Evolutionary conservation across 2,888 invertebrate genomes (phyloP), one percentile per base, ranked within the genome.

Genomic region (Dasypogon diadema): DNA sequence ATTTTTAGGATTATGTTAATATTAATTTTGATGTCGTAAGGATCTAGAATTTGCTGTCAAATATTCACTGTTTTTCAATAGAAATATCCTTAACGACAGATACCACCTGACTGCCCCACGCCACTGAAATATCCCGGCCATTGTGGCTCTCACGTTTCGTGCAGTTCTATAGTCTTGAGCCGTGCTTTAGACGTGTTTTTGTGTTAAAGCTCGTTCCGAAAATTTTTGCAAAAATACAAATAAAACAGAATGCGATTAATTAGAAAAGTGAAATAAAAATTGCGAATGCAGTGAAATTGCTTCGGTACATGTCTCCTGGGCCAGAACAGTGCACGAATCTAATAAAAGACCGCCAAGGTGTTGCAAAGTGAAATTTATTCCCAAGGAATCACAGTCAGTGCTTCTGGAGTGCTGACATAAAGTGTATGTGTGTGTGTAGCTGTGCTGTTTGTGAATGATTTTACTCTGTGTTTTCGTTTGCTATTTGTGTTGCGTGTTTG

Each of bases 121-220:
- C 26, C 51, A 68, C 48, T 37, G 63, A 12, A 63, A 48, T 26
- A 65, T 34, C 54, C 54, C 54, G 46, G 54, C 54, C 51, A 70
- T 51, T 70, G 46, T 54, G 26, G 16, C 37, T 48, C 30, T 34
- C 34, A 42, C 18, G 51, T 34, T 30, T 26, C 54, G 54, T 54
- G 18, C 26, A 54, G 18, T 70, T 54, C 54, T 54, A 24, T 14
- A 30, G 30, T 54, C 70, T 14, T 12, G 70, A 54, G 14, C 30
- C 30, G 70, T 34, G 70, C 54, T 34, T 21, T 54, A 46, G 70
- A 70, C 70, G 70, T 70, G 70, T 51, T 70, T 56, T 70, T 70
- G 54, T 70, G 34, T 54, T 54, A 54, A 54, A 30, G 30, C 30
- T 30, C 30, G 30, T 30, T 30, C 30, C 30, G 8, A 5, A 30